Percentiles rank a stretch among this genome's conserved stretches.
phyloP scores from a whole-genome alignment of 2,113 vertebrate genomes.

The Chaetodon trifascialis region DNA sequence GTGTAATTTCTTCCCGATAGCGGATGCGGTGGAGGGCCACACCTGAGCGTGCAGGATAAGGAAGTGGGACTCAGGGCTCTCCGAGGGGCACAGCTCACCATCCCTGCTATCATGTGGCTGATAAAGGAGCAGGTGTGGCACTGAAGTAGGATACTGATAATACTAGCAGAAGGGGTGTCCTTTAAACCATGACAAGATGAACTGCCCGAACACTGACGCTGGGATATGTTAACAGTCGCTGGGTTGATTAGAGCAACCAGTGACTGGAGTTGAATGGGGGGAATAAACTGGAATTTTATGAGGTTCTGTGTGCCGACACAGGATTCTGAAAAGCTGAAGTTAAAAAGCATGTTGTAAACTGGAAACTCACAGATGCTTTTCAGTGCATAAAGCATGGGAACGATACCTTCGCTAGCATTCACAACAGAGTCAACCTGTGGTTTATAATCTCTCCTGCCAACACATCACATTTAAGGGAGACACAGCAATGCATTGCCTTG shows the following conservation, averaged over 20 bases:
- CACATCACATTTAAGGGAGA: slow-evolving; percentile 12
- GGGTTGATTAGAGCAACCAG: slow-evolving; percentile 58
- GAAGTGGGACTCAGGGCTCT: slow-evolving; percentile 63
- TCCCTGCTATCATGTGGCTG: slow-evolving; percentile 62
- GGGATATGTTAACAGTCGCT: slow-evolving; percentile 52
- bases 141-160: slow-evolving; percentile 70
- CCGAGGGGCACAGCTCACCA: slow-evolving; percentile 45
- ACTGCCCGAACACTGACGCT: slow-evolving; percentile 42
- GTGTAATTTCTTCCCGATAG: slow-evolving; percentile 80
- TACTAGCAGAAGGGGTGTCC: slow-evolving; percentile 50
- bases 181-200: slow-evolving; percentile 66
- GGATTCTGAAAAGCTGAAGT: slow-evolving; percentile 10
- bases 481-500: neutral
- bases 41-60: slow-evolving; percentile 79
- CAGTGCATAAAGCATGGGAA: neutral
- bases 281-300: slow-evolving; percentile 19
- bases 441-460: slow-evolving; percentile 3
- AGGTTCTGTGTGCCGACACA: slow-evolving; percentile 25
- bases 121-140: slow-evolving; percentile 76
- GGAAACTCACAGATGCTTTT: slow-evolving; percentile 28
- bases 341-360: slow-evolving; percentile 1
- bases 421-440: slow-evolving; percentile 1
- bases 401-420: slow-evolving; percentile 20
- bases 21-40: slow-evolving; percentile 64
- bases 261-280: slow-evolving; percentile 30